These are phyloP conservation scores for Loripinus fragilis DNA, from an alignment of 2,888 invertebrate species.

Conservation along the genomic window DNA sequence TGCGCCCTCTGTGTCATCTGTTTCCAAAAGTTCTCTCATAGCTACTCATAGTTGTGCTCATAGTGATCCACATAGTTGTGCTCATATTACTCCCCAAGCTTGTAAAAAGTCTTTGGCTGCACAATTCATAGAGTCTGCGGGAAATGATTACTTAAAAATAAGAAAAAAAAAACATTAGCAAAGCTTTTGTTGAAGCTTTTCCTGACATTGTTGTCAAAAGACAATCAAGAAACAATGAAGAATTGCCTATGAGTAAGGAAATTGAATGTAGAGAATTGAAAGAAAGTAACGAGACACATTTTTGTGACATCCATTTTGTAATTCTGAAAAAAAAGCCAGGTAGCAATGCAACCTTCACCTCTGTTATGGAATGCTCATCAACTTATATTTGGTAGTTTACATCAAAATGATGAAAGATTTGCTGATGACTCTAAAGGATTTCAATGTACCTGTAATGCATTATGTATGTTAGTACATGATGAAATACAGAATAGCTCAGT, in stretches of 20 bases:
- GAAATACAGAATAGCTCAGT: neutral
- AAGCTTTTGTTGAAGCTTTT: neutral
- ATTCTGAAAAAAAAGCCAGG: neutral
- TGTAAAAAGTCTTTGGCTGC: too few relatives aligned
- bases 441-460: slow-evolving; percentile 3
- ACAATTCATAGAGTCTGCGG: neutral
- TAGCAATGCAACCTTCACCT: neutral
- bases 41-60: too few relatives aligned
- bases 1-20: neutral
- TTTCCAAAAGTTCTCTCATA: too few relatives aligned
- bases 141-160: neutral
- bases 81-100: too few relatives aligned
- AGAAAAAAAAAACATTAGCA: neutral
- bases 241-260: neutral
- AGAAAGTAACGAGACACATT: neutral
- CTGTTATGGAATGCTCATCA: neutral
- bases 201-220: neutral
- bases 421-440: neutral
- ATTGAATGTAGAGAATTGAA: too few relatives aligned
- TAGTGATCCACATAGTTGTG: too few relatives aligned
- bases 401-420: slow-evolving; percentile 8
- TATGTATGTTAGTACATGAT: neutral
- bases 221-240: neutral
- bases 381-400: neutral
- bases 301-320: neutral